Conservation (phyloP, 2,797 vertebrate species). For the Arrhamphus sclerolepis region DNA sequence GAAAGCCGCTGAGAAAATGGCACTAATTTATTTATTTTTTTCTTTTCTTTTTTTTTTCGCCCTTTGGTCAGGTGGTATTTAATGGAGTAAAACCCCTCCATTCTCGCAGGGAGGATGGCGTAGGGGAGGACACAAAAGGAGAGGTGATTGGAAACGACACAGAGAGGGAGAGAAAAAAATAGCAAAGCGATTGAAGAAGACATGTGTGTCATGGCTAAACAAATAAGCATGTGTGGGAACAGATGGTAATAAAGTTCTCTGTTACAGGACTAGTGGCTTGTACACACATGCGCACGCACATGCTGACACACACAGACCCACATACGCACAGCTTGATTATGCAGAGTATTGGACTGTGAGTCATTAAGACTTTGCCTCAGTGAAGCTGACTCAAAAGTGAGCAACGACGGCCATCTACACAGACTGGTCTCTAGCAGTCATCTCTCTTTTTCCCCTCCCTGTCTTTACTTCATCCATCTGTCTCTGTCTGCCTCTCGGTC, state of each 20-base stretch:
- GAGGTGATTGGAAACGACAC: slow-evolving; percentile 62
- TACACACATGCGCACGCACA: slow-evolving; percentile 12
- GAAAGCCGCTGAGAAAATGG: slow-evolving; percentile 56
- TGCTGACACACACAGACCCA: slow-evolving; percentile 24
- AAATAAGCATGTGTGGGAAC: slow-evolving; percentile 80
- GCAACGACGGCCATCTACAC: slow-evolving; percentile 64
- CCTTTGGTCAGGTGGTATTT: slow-evolving; percentile 29
- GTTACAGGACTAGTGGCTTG: slow-evolving; percentile 68
- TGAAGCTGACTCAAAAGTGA: slow-evolving; percentile 71
- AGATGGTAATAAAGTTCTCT: slow-evolving; percentile 81
- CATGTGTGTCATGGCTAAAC: slow-evolving; percentile 73
- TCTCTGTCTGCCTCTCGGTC: slow-evolving; percentile 48
- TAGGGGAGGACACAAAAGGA: slow-evolving; percentile 37
- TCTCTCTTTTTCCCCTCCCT: slow-evolving; percentile 51
- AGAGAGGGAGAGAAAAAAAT: slow-evolving; percentile 54
- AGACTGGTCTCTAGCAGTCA: slow-evolving; percentile 59
- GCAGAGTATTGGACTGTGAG: slow-evolving; percentile 63
- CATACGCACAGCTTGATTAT: slow-evolving; percentile 65
- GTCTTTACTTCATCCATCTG: slow-evolving; percentile 71
- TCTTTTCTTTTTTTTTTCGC: slow-evolving; percentile 1
- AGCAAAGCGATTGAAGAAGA: slow-evolving; percentile 71
- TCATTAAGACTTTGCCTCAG: slow-evolving; percentile 70
- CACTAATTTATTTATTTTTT: slow-evolving; percentile 11
- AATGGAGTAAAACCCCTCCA: slow-evolving; percentile 34
- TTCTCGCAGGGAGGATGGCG: not conserved